Evolutionary conservation across 2,797 vertebrate species (phyloP).

Genomic region (Pseudochromis fuscus): DNA sequence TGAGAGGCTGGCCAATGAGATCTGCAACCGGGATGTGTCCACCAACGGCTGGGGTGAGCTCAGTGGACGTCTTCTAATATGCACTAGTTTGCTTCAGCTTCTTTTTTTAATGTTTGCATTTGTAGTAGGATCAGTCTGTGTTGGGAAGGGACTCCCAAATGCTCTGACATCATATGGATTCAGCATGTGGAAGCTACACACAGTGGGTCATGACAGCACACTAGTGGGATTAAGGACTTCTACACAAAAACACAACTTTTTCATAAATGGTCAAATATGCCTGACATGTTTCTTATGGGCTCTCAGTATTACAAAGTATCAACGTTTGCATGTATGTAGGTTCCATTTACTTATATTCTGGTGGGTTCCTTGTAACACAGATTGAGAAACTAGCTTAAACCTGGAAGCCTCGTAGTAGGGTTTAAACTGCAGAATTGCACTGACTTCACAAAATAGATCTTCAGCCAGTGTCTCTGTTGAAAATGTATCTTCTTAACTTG

Average conservation of each 20-base stretch:
- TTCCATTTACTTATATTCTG: too few relatives aligned
- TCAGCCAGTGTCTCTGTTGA: not conserved
- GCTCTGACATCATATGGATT: too few relatives aligned
- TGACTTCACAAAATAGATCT: not conserved
- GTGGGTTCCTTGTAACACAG: not conserved
- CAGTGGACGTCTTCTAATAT: not conserved
- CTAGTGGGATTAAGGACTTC: too few relatives aligned
- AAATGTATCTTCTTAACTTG: not conserved
- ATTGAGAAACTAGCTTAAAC: not conserved
- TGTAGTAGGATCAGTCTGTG: not conserved
- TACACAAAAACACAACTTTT: too few relatives aligned
- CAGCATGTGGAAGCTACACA: too few relatives aligned
- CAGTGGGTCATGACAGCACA: too few relatives aligned
- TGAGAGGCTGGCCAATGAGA: conserved; percentile 92
- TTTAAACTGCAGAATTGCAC: not conserved
- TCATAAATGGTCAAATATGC: too few relatives aligned
- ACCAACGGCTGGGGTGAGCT: conserved; percentile 83
- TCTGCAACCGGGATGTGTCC: conserved; percentile 85
- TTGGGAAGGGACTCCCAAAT: too few relatives aligned
- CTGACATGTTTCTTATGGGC: too few relatives aligned
- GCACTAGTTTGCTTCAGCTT: not conserved
- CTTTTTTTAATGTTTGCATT: not conserved
- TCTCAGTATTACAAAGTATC: too few relatives aligned
- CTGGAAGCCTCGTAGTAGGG: not conserved
- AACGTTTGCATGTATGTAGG: too few relatives aligned